Percentiles rank a stretch among this genome's conserved stretches.
Conservation (phyloP, 2,113 vertebrate genomes). For the Puffinus mauretanicus region DNA sequence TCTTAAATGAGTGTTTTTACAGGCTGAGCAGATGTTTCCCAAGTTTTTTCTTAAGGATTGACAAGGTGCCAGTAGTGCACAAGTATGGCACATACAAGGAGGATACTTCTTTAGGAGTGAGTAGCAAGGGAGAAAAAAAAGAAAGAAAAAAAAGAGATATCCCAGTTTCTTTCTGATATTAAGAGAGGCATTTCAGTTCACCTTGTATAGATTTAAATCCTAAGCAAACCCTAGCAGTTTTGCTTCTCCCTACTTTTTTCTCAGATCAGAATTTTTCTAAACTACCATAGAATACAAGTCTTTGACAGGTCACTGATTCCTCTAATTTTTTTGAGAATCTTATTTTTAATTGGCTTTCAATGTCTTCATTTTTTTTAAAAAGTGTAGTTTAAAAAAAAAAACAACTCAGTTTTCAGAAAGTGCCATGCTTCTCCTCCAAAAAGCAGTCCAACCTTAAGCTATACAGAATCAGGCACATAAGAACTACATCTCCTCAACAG, state of each 20-base stretch:
- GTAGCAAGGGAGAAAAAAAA: neutral
- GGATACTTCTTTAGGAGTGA: neutral
- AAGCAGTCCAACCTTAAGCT: neutral
- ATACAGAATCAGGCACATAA: neutral
- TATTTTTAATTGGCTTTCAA: neutral
- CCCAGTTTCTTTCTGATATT: neutral
- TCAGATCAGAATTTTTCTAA: neutral
- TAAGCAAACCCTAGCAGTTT: neutral
- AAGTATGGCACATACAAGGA: neutral
- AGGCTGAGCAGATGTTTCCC: neutral
- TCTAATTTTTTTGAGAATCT: neutral
- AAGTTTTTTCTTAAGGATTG: constrained; percentile 4
- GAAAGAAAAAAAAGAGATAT: neutral
- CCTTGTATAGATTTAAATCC: neutral
- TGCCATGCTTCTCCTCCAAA: neutral
- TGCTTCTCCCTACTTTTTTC: neutral
- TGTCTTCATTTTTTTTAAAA: neutral
- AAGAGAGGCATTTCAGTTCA: neutral
- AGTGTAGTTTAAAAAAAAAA: neutral
- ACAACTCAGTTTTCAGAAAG: neutral
- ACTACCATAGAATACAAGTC: neutral
- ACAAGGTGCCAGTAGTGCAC: neutral
- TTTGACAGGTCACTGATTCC: neutral
- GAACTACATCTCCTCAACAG: neutral
- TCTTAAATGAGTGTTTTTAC: constrained; percentile 40